Percentiles rank a stretch among this genome's conserved stretches.
Evolutionary conservation across 64 coral and sea anemone genomes (phyloP).

Genomic region (Pachyseris speciosa): DNA sequence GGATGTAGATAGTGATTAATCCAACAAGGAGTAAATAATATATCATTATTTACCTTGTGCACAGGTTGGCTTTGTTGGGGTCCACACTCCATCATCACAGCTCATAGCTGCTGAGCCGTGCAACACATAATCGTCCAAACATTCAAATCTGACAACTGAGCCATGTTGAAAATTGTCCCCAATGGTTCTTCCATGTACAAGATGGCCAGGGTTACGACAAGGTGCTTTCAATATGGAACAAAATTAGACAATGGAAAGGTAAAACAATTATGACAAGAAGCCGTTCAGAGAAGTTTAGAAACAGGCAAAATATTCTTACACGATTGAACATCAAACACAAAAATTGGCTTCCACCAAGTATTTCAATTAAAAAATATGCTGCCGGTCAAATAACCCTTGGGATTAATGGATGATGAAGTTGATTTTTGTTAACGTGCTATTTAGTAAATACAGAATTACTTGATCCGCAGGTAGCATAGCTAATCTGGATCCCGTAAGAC

Average conservation of each 20-base stretch:
- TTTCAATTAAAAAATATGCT: too few species aligned
- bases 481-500: too few species aligned
- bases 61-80: background rate
- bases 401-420: too few species aligned
- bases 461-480: too few species aligned
- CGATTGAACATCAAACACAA: too few species aligned
- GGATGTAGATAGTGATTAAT: too few species aligned
- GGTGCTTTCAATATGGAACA: background rate
- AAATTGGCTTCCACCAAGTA: too few species aligned
- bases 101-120: background rate
- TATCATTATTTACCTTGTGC: background rate
- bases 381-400: too few species aligned
- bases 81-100: constrained; percentile 3
- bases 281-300: background rate
- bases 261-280: background rate
- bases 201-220: background rate
- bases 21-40: too few species aligned
- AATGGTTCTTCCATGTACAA: background rate
- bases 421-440: too few species aligned
- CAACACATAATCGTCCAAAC: background rate
- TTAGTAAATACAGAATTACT: too few species aligned
- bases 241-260: background rate
- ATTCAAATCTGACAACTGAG: background rate
- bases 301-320: too few species aligned
- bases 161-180: background rate